Conservation (phyloP, 2,113 vertebrate species). For the Acrocephalus kingi region DNA sequence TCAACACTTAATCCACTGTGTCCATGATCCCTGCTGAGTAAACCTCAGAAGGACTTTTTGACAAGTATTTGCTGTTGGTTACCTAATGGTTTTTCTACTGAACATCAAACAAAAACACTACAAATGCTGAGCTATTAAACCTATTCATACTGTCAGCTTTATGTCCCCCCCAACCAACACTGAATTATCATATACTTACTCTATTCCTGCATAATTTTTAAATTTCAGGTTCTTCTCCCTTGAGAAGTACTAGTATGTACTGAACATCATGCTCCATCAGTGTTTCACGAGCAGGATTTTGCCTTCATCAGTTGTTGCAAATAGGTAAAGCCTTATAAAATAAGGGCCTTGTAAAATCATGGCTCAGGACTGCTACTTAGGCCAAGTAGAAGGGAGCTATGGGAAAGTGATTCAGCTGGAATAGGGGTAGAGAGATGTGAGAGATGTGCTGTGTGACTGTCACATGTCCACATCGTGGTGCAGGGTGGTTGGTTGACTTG, state of each 20-base stretch:
- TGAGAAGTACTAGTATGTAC: neutral
- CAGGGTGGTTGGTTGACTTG: neutral
- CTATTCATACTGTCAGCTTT: neutral
- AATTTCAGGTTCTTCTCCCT: neutral
- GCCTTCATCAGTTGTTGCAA: neutral
- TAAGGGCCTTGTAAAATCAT: neutral
- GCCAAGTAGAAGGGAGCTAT: neutral
- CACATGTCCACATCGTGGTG: neutral
- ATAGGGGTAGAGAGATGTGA: neutral
- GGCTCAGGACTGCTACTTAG: neutral
- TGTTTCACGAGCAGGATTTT: neutral
- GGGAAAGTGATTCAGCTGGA: neutral
- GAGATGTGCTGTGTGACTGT: neutral
- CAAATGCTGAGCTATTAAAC: neutral
- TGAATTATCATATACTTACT: neutral
- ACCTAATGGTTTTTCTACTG: neutral
- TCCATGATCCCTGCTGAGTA: accelerated
- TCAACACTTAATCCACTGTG: neutral
- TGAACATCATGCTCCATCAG: neutral
- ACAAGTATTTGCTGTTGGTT: neutral
- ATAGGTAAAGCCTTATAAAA: neutral
- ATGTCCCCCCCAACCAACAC: neutral
- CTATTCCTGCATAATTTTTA: neutral
- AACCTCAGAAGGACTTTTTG: neutral
- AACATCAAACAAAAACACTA: neutral